A percentile compares a stretch with the other conserved stretches of the same genome.
These are phyloP conservation scores for Perodicticus potto DNA, from an alignment of 2,797 vertebrate genomes.

Conservation along the genomic window DNA sequence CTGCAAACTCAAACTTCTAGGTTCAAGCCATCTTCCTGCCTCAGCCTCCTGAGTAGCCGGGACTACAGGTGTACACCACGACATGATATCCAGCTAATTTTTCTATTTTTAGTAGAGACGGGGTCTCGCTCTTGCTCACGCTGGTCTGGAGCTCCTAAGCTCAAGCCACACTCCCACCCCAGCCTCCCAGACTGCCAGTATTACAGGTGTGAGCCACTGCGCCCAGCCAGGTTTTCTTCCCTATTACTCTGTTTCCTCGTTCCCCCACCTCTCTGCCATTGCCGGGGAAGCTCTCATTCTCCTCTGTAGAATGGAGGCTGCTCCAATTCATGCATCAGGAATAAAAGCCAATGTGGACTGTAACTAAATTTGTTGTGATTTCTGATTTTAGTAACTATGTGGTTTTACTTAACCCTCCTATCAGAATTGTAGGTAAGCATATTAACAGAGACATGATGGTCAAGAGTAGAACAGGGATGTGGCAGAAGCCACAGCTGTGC, in stretches of 20 bases:
- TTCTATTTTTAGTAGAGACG: too few species aligned
- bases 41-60: too few species aligned
- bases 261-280: background rate
- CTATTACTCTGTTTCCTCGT: background rate
- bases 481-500: too few species aligned
- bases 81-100: too few species aligned
- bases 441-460: background rate
- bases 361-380: background rate
- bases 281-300: background rate
- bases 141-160: too few species aligned
- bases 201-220: too few species aligned
- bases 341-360: background rate
- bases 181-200: too few species aligned
- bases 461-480: accelerated
- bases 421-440: background rate
- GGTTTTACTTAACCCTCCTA: background rate
- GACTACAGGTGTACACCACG: too few species aligned
- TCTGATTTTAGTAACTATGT: background rate
- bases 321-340: background rate
- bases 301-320: background rate
- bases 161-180: too few species aligned
- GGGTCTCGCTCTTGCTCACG: too few species aligned
- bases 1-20: too few species aligned
- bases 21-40: too few species aligned
- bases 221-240: background rate